phyloP scores from a whole-genome alignment of 2,113 vertebrate species.

The Nycticebus coucang region DNA sequence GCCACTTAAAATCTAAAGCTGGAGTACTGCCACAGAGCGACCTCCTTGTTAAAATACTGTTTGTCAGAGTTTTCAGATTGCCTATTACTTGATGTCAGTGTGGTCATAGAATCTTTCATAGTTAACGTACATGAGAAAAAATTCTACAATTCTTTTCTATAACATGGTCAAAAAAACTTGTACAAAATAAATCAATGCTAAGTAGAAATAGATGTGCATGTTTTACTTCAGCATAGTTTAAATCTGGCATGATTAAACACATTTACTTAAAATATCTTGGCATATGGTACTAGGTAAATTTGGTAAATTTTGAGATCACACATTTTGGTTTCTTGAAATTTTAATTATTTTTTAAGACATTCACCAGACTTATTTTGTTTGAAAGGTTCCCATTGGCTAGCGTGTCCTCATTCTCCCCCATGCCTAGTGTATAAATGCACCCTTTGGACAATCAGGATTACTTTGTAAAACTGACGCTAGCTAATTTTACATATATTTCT shows the following conservation, averaged over 20 bases:
- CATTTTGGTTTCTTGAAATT: constrained; percentile 39
- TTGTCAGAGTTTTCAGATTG: background rate
- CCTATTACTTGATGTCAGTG: background rate
- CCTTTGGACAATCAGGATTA: background rate
- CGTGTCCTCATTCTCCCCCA: background rate
- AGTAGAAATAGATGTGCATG: background rate
- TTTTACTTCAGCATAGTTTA: constrained; percentile 24
- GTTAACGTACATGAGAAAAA: background rate
- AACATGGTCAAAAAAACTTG: background rate
- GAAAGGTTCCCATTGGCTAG: background rate
- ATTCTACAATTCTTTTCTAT: background rate
- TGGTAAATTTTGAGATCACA: background rate
- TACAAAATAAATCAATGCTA: background rate
- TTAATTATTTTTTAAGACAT: constrained; percentile 33
- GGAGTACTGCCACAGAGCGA: background rate
- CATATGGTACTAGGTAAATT: background rate
- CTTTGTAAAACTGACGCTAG: background rate
- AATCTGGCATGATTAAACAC: background rate
- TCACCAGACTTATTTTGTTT: background rate
- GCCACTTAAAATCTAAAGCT: background rate
- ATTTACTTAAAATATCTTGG: background rate
- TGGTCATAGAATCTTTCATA: background rate
- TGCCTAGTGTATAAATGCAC: background rate
- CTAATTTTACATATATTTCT: background rate
- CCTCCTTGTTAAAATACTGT: background rate